Evolutionary conservation across 2,888 invertebrate genomes (phyloP), one percentile per base, ranked within the genome.

Genomic region (Erebia palarica): DNA sequence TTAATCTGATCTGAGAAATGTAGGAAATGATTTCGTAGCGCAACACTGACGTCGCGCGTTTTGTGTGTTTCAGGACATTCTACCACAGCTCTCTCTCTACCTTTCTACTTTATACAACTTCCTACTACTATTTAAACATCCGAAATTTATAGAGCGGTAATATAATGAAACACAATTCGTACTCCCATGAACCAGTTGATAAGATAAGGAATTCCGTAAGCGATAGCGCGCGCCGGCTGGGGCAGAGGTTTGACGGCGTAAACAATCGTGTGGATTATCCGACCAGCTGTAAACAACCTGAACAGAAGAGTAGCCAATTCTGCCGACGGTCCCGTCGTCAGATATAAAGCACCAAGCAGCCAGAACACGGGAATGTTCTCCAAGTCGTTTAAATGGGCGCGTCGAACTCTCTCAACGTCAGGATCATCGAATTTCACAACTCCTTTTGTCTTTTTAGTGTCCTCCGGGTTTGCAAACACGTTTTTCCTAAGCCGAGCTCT

Each of bases 321-420:
- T 0, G 77, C 70, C 7, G 75, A 81, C 0, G 95, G 95, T 16
- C 88, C 87, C 0, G 94, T 94, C 57, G 92, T 82, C 10, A 94
- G 82, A 82, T 94, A 95, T 53, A 94, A 82, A 10, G 94, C 86
- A 8, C 79, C 80, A 3, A 94, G 75, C 59, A 95, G 78, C 74
- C 96, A 79, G 79, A 96, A 96, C 16, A 94, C 90, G 0, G 95
- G 93, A 70, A 96, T 96, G 83, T 96, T 96, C 86, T 96, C 96
- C 81, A 96, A 82, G 82, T 96, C 96, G 80, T 96, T 96, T 75
- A 94, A 89, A 80, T 96, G 96, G 16, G 95, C 96, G 83, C 95
- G 85, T 58, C 91, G 78, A 44, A 86, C 84, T 71, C 91, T 78
- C 77, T 92, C 92, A 55, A 91, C 90, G 71, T 89, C 88, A 0